Conservation (phyloP, 2,113 vertebrate genomes). For the Ictalurus punctatus region DNA sequence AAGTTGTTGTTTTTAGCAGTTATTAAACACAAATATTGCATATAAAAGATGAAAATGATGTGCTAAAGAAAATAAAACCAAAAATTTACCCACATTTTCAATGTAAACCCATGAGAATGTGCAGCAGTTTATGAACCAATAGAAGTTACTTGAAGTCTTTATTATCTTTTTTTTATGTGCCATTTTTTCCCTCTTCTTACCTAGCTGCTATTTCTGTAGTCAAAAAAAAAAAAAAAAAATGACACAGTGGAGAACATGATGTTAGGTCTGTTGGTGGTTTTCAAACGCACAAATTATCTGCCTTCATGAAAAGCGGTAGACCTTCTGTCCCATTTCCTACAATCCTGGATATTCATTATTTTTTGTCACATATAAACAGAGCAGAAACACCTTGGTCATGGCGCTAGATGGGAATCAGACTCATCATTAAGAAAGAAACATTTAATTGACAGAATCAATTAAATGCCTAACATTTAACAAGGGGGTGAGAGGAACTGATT, state of each 20-base stretch:
- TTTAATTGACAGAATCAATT: background rate
- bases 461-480: background rate
- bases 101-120: background rate
- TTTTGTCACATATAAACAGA: background rate
- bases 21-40: background rate
- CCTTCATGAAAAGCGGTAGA: background rate
- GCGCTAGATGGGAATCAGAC: background rate
- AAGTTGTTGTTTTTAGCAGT: background rate
- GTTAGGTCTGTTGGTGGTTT: background rate
- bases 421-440: background rate
- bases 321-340: background rate
- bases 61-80: background rate
- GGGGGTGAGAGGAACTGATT: background rate
- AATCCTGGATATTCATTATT: background rate
- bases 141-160: constrained; percentile 32
- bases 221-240: background rate
- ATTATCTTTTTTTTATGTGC: background rate
- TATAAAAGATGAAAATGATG: background rate
- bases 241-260: background rate
- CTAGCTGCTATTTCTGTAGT: background rate
- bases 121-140: background rate
- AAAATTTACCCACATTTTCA: background rate
- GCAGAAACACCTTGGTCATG: no score
- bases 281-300: background rate
- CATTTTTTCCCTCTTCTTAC: background rate